Evolutionary conservation across 2,113 vertebrate genomes (phyloP).

Genomic region (Pyrgilauda ruficollis): DNA sequence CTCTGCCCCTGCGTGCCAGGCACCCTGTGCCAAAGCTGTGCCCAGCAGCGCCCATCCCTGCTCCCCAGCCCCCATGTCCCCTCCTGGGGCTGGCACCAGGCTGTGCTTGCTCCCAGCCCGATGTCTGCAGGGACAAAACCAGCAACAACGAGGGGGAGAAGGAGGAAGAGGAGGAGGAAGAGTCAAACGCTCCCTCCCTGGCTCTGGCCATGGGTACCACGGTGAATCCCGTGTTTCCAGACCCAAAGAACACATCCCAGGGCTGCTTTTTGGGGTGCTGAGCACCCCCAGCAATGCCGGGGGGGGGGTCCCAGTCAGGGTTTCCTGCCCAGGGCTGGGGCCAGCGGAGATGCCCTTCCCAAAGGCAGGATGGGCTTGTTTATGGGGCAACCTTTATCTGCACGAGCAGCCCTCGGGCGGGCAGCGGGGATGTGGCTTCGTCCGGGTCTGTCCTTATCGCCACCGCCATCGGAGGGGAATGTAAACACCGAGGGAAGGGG

Average conservation of each 20-base stretch:
- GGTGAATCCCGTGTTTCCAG: not conserved
- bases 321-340: not conserved
- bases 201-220: not conserved
- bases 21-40: not conserved
- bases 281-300: not conserved
- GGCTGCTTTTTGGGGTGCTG: not conserved
- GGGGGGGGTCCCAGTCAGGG: not conserved
- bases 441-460: not conserved
- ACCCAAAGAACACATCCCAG: accelerated
- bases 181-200: not conserved
- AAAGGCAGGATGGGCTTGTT: constrained; percentile 57
- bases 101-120: not conserved
- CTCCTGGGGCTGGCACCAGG: not conserved
- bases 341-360: constrained; percentile 14
- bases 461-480: not conserved
- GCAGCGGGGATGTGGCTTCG: not conserved
- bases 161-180: not conserved
- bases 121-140: not conserved
- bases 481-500: constrained; percentile 43
- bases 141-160: not conserved
- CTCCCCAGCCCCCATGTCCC: accelerated
- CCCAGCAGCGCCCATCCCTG: accelerated
- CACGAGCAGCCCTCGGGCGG: not conserved
- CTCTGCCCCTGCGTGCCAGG: not conserved
- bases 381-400: constrained; percentile 50